A percentile compares a stretch with the other conserved stretches of the same genome.
These are phyloP conservation scores for Holacanthella duospinosa DNA, from an alignment of 2,888 invertebrate genomes.

Conservation along the genomic window DNA sequence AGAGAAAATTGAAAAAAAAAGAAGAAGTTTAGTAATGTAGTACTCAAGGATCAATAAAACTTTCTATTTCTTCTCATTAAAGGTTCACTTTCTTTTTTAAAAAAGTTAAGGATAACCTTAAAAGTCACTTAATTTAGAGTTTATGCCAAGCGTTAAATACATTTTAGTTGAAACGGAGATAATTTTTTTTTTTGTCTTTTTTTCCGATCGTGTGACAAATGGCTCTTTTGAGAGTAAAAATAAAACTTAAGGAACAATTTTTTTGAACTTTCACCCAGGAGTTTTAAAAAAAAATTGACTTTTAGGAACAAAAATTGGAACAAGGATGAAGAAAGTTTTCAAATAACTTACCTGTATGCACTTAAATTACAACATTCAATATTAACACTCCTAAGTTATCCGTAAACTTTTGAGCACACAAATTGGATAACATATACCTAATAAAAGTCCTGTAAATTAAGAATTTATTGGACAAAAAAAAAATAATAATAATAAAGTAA, in stretches of 20 bases:
- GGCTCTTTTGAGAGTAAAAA: slow-evolving; percentile 15
- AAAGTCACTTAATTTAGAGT: slow-evolving; percentile 34
- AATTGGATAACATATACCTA: neutral
- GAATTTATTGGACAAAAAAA: neutral
- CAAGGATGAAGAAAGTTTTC: slow-evolving; percentile 3
- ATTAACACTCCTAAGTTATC: slow-evolving; percentile 1
- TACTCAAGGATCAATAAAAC: neutral
- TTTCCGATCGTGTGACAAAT: slow-evolving; percentile 32
- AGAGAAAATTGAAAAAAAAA: too few species aligned
- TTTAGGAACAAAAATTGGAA: neutral
- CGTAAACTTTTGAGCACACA: neutral
- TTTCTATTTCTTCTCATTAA: neutral
- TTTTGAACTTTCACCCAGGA: neutral
- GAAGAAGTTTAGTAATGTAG: too few species aligned
- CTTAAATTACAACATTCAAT: neutral
- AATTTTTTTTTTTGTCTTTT: slow-evolving; percentile 25
- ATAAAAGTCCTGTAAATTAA: neutral
- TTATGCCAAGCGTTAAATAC: slow-evolving; percentile 30
- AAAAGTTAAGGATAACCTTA: slow-evolving; percentile 17
- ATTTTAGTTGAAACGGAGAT: slow-evolving; percentile 25
- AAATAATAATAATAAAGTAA: neutral
- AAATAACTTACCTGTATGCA: slow-evolving; percentile 9
- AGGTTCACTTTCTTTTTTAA: neutral
- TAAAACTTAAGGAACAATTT: slow-evolving; percentile 2
- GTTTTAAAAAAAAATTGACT: neutral